A percentile compares a stretch with the other conserved stretches of the same genome.
phyloP scores from a whole-genome alignment of 2,888 invertebrate genomes.

The Heliconius ethilla region DNA sequence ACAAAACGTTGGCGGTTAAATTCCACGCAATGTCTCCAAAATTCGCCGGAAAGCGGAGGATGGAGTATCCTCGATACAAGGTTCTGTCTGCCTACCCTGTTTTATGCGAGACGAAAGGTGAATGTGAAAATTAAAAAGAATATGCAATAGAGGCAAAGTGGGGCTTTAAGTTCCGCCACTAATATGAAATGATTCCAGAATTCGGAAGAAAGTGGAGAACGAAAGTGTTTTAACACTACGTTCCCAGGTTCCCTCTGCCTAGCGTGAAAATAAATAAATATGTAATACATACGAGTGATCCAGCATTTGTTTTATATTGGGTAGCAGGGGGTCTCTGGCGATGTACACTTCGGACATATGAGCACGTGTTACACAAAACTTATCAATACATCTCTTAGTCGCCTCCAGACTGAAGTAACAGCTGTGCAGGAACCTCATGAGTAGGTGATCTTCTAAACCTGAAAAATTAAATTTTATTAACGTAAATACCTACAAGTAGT shows the following conservation, averaged over 20 bases:
- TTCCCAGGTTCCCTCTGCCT: too few relatives aligned
- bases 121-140: background rate
- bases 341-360: slow-evolving; percentile 64
- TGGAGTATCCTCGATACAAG: background rate
- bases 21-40: background rate
- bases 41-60: background rate
- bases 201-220: too few relatives aligned
- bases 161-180: too few relatives aligned
- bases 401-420: slow-evolving; percentile 81
- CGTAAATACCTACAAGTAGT: background rate
- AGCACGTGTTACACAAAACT: slow-evolving; percentile 68
- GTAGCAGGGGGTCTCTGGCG: slow-evolving; percentile 58
- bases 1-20: too few relatives aligned
- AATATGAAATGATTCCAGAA: too few relatives aligned
- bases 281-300: slow-evolving; percentile 52
- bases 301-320: slow-evolving; percentile 57
- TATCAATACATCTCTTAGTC: slow-evolving; percentile 78
- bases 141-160: background rate
- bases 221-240: too few relatives aligned
- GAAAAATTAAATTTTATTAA: background rate
- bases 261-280: background rate
- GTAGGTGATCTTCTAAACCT: slow-evolving; percentile 72
- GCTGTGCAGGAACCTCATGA: slow-evolving; percentile 81
- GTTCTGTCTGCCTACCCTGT: too few relatives aligned
- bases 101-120: too few relatives aligned